Conservation (phyloP, 2,797 vertebrate species). For the Anolis apletophallus region DNA sequence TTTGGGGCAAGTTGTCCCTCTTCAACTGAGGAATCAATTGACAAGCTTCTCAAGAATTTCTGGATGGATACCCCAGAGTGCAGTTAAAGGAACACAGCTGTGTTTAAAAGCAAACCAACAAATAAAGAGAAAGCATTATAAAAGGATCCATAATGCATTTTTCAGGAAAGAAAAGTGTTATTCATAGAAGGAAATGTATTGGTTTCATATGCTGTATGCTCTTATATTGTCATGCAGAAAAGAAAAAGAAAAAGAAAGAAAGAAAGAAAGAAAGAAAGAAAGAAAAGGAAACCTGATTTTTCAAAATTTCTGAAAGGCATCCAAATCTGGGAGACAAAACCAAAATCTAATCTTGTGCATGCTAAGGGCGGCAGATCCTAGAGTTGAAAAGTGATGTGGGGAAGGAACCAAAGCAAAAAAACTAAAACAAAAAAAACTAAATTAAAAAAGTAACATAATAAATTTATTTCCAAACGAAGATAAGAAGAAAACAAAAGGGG, state of each 20-base stretch:
- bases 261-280: neutral
- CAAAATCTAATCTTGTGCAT: slow-evolving; percentile 85
- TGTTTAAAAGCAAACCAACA: slow-evolving; percentile 28
- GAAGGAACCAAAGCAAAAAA: slow-evolving; percentile 81
- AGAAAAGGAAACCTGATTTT: slow-evolving; percentile 66
- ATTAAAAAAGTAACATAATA: neutral
- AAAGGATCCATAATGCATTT: slow-evolving; percentile 60
- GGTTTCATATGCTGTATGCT: slow-evolving; percentile 74
- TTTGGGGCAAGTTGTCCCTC: neutral
- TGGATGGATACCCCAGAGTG: neutral
- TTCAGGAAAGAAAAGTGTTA: slow-evolving; percentile 75
- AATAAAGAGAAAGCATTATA: slow-evolving; percentile 55
- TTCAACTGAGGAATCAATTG: neutral
- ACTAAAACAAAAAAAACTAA: slow-evolving; percentile 64
- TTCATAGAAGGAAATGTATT: slow-evolving; percentile 71
- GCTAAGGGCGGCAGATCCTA: slow-evolving; percentile 83
- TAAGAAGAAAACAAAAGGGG: slow-evolving; percentile 68
- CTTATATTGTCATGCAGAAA: slow-evolving; percentile 83
- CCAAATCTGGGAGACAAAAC: slow-evolving; percentile 82
- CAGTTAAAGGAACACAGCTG: neutral
- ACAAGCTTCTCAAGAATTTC: neutral
- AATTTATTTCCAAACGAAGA: neutral
- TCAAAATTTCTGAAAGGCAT: slow-evolving; percentile 71
- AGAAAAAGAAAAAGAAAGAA: slow-evolving; percentile 65
- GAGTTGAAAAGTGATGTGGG: slow-evolving; percentile 32